Evolutionary conservation across 2,888 invertebrate species (phyloP), one percentile per base, ranked within the genome.

Genomic region (Cerastis rubricosa): DNA sequence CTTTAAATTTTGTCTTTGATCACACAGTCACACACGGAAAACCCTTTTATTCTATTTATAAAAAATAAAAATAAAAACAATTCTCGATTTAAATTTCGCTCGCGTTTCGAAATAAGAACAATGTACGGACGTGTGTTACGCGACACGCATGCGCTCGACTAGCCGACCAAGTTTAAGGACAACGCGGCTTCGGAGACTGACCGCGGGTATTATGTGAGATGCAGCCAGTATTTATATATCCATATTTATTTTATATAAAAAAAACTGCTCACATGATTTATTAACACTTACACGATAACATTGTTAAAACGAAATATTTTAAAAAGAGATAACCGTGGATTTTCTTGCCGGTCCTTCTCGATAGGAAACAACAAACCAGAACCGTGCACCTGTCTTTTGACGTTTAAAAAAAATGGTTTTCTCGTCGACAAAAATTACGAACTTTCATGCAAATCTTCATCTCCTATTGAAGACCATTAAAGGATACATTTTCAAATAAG

Each of bases 161-260:
- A 88, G 86, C 68, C 79, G 85, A 86, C 84, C 93, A 94, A 94
- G 94, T 94, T 94, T 94, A 94, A 94, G 94, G 94, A 88, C 93
- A 91, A 90, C 85, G 87, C 85, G 84, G 65, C 64, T 74, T 74
- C 68, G 73, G 69, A 74, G 78, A 51, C 29, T 66, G 81, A 69
- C 80, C 73, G 78, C 67, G 76, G 68, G 40, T 45, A 43, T 85
- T 83, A 87, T 86, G 76, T 80, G 25, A 76, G 73, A 68, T 64
- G 29, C 49, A 54, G 17, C 0, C 35, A 54, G 76, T 67, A 67
- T 63, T 54, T 81, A 57, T 35, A 40, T 47, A 19, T 2, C 35
- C 43, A n/a, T 61, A 17, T 1, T 61, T 35, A 5, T 35, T 19
- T 59, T 59, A 19, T 19, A 11, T 35, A 61, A 29, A 35, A 19